phyloP scores from a whole-genome alignment of 2,797 vertebrate species.

The Benthosema pterotum region DNA sequence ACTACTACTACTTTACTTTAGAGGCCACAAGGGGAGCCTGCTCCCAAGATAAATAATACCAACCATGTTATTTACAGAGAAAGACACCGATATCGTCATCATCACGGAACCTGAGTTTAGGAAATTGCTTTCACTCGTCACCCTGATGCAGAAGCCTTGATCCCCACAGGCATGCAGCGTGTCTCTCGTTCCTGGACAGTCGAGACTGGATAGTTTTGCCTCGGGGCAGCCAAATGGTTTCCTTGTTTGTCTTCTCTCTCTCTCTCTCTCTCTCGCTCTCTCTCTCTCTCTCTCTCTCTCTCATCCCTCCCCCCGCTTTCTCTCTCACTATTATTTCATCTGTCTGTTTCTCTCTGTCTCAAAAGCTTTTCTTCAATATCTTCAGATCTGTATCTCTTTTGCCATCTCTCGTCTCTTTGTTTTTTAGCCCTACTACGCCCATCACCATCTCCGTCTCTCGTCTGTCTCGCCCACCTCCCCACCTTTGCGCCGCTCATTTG shows the following conservation, averaged over 20 bases:
- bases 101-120: conserved; percentile 61
- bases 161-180: conserved; percentile 65
- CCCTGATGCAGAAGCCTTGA: conserved; percentile 58
- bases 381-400: conserved; percentile 2
- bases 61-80: conserved; percentile 55
- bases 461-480: not conserved
- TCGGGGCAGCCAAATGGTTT: conserved; percentile 63
- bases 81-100: conserved; percentile 66
- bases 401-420: conserved; percentile 4
- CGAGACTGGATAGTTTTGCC: conserved; percentile 55
- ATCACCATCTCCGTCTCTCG: not conserved
- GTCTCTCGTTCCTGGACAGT: conserved; percentile 55
- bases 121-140: conserved; percentile 75
- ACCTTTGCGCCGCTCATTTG: conserved; percentile 50
- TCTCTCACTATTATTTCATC: not conserved
- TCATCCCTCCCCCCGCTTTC: not conserved
- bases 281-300: not conserved
- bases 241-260: conserved; percentile 40
- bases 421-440: not conserved
- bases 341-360: conserved; percentile 6
- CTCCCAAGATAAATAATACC: conserved; percentile 57
- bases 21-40: conserved; percentile 27
- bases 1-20: conserved; percentile 18
- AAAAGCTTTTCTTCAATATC: not conserved
- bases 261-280: not conserved